A percentile compares a stretch with the other conserved stretches of the same genome.
Conservation (phyloP, 2,113 vertebrate species). For the Pandion haliaetus region DNA sequence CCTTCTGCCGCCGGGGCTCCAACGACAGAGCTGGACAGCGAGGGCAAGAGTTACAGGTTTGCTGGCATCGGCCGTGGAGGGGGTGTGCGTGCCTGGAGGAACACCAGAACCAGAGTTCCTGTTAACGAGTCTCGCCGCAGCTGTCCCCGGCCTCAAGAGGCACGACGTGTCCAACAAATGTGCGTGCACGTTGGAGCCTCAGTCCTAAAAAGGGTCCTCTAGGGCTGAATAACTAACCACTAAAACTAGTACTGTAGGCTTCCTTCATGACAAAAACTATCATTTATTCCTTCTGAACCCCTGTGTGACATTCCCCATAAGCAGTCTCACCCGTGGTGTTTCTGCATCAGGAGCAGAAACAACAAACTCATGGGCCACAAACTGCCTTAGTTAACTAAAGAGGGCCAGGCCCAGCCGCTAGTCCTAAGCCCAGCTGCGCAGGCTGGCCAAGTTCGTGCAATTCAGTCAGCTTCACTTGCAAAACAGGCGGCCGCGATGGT, state of each 20-base stretch:
- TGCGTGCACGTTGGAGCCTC: too few relatives aligned
- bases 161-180: background rate
- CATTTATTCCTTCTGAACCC: background rate
- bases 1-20: too few relatives aligned
- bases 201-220: background rate
- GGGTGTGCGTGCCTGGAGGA: too few relatives aligned
- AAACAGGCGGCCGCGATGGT: background rate
- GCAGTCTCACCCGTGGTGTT: rapidly evolving
- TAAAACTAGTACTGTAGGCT: background rate
- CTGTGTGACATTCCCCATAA: background rate
- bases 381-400: background rate
- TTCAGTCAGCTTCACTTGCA: background rate
- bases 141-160: background rate
- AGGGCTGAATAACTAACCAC: background rate
- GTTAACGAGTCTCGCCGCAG: rapidly evolving
- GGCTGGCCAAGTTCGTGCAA: background rate
- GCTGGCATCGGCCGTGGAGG: too few relatives aligned
- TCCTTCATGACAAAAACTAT: background rate
- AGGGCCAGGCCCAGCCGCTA: background rate
- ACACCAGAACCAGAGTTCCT: background rate
- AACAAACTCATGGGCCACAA: background rate
- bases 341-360: background rate
- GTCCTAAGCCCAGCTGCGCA: background rate
- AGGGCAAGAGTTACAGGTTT: too few relatives aligned
- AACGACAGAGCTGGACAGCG: too few relatives aligned